These are phyloP conservation scores for Clarias platycephalus DNA, from an alignment of 2,797 vertebrate species.

Conservation along the genomic window DNA sequence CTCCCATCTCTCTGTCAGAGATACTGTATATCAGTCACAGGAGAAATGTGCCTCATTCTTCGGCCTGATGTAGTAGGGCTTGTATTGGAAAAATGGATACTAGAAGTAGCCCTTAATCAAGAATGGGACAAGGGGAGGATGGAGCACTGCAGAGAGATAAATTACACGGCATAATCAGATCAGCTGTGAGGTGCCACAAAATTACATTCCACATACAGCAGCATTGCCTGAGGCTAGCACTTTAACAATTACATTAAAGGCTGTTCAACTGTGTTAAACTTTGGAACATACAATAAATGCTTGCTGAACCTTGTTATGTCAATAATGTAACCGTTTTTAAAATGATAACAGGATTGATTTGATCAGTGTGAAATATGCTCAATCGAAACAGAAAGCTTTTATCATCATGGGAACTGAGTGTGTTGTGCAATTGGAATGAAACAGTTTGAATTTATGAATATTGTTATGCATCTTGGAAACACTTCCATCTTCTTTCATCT, in stretches of 20 bases:
- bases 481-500: constrained; percentile 1
- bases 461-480: neutral
- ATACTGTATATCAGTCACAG: constrained; percentile 14
- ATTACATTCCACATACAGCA: constrained; percentile 35
- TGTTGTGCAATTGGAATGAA: constrained; percentile 26
- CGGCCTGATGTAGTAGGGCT: neutral
- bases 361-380: constrained; percentile 31
- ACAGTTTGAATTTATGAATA: constrained; percentile 25
- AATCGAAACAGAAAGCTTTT: constrained; percentile 18
- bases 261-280: constrained; percentile 27
- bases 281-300: constrained; percentile 24
- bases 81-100: neutral
- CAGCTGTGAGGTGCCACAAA: constrained; percentile 35
- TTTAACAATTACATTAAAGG: constrained; percentile 22
- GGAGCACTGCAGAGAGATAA: constrained; percentile 34
- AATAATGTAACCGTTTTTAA: constrained; percentile 13
- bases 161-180: constrained; percentile 52
- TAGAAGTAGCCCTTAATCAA: constrained; percentile 40
- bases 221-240: constrained; percentile 11
- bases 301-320: constrained; percentile 23
- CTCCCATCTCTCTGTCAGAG: neutral
- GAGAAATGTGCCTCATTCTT: neutral
- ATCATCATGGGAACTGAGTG: constrained; percentile 20
- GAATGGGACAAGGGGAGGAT: constrained; percentile 15
- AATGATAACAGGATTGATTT: constrained; percentile 36